These are phyloP conservation scores for Drosophila oshimai DNA, from an alignment of 1,140 invertebrate genomes.

Conservation along the genomic window DNA sequence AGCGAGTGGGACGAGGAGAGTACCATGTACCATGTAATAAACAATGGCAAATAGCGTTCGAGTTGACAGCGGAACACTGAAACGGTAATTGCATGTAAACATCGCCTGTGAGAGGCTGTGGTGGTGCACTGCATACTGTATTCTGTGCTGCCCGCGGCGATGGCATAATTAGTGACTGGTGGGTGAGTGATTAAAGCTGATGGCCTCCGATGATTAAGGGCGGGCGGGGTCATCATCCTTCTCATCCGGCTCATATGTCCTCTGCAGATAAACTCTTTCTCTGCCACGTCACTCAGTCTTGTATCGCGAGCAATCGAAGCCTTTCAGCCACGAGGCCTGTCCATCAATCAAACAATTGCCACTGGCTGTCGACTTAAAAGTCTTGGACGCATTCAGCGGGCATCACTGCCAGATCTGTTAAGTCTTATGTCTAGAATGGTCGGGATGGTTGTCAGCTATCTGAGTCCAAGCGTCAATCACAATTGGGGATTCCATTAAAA, in stretches of 20 bases:
- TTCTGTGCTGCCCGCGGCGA: conserved; percentile 11
- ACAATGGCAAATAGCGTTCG: conserved; percentile 63
- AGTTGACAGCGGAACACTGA: conserved; percentile 70
- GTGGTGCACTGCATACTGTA: too few species aligned
- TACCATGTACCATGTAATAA: conserved; percentile 67
- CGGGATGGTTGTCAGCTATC: not conserved
- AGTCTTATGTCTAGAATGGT: not conserved
- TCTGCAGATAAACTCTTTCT: conserved; percentile 20
- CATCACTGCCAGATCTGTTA: conserved; percentile 14
- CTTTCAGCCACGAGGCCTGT: conserved; percentile 6
- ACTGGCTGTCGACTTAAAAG: conserved; percentile 1
- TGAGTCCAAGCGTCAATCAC: conserved; percentile 4
- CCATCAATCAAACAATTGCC: conserved; percentile 35
- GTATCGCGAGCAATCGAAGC: not conserved
- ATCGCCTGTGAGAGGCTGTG: conserved; percentile 38
- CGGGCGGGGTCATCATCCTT: not conserved
- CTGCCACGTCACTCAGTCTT: conserved; percentile 16
- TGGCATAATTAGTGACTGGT: conserved; percentile 41
- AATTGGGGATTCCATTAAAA: not conserved
- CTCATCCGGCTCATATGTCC: not conserved
- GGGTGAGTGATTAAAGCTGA: conserved; percentile 18
- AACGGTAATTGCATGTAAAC: conserved; percentile 78
- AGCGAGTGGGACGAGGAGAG: too few species aligned
- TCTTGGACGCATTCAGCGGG: conserved; percentile 34
- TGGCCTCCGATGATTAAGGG: not conserved